Conservation (phyloP, 2,113 vertebrate genomes). For the Hippoglossus stenolepis region DNA sequence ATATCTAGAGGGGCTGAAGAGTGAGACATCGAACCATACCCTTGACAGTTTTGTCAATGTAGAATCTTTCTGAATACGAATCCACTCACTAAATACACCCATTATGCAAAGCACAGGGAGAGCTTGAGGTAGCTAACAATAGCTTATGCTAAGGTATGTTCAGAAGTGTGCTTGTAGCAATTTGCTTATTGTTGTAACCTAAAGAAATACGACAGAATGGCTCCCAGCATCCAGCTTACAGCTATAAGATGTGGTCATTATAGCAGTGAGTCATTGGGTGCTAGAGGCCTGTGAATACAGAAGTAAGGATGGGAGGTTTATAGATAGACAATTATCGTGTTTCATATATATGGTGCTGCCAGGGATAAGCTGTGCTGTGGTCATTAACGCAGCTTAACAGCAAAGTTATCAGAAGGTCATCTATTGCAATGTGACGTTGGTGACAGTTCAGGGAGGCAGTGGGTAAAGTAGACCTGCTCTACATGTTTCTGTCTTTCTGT, state of each 20-base stretch:
- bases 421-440: not conserved
- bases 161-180: not conserved
- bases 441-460: not conserved
- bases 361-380: not conserved
- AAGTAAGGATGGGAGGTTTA: not conserved
- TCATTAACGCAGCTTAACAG: not conserved
- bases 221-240: not conserved
- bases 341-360: not conserved
- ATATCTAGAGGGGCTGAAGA: not conserved
- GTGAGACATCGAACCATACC: not conserved
- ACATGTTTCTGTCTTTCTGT: not conserved
- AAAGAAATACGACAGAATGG: not conserved
- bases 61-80: not conserved
- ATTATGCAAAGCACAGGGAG: not conserved
- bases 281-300: not conserved
- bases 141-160: not conserved
- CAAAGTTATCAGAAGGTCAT: not conserved
- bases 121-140: not conserved
- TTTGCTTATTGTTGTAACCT: not conserved
- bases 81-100: not conserved
- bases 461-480: not conserved
- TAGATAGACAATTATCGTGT: not conserved
- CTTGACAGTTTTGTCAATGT: not conserved
- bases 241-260: slow-evolving; percentile 6
- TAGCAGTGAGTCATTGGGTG: not conserved